A percentile compares a stretch with the other conserved stretches of the same genome.
These are phyloP conservation scores for Premnoplex brunnescens DNA, from an alignment of 2,797 vertebrate species.

Conservation along the genomic window DNA sequence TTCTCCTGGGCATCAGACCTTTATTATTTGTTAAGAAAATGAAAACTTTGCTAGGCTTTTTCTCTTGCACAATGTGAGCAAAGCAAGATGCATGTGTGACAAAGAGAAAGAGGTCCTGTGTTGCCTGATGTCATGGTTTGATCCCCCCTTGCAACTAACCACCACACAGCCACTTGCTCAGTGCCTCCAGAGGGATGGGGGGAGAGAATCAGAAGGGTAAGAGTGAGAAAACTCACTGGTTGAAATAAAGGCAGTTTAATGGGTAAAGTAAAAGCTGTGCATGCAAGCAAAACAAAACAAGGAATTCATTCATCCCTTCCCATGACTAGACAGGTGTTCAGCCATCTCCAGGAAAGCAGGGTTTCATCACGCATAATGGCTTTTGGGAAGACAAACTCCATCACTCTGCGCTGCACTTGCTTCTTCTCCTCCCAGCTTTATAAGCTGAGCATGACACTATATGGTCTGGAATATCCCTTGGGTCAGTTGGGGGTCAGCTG, in stretches of 20 bases:
- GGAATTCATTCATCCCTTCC: background rate
- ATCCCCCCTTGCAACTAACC: background rate
- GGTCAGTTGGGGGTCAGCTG: background rate
- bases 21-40: background rate
- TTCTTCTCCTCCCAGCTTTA: background rate
- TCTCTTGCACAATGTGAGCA: background rate
- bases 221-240: background rate
- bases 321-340: background rate
- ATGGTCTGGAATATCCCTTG: background rate
- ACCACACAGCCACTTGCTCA: fast-evolving
- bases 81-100: background rate
- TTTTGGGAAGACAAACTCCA: background rate
- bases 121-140: background rate
- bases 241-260: background rate
- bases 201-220: background rate
- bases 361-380: fast-evolving
- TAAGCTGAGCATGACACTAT: background rate
- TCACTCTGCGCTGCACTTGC: background rate
- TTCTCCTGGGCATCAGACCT: background rate
- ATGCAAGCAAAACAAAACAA: background rate
- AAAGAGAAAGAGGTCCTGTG: background rate
- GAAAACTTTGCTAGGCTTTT: background rate
- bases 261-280: background rate
- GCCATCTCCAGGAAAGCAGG: background rate
- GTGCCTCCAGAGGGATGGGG: background rate